Percentiles rank a stretch among this genome's conserved stretches.
Conservation (phyloP, 2,113 vertebrate species). For the Hipposideros armiger region DNA sequence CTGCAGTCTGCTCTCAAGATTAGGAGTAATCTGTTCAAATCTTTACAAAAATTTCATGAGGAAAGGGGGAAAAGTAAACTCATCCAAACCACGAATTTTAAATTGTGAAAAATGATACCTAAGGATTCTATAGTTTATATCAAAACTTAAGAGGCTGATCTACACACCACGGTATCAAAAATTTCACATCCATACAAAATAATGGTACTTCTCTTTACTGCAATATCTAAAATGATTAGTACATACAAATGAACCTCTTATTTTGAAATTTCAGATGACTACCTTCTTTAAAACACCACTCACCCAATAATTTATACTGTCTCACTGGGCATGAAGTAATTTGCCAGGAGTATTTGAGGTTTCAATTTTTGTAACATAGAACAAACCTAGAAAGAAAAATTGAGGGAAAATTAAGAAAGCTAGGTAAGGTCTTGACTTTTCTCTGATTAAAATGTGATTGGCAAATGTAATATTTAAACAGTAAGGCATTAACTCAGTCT, state of each 20-base stretch:
- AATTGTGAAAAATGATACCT: conserved; percentile 63
- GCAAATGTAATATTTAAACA: conserved; percentile 23
- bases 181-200: not conserved
- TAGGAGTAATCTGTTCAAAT: conserved; percentile 71
- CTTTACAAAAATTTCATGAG: conserved; percentile 70
- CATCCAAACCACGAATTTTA: conserved; percentile 42
- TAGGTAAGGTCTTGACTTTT: not conserved
- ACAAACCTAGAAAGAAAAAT: not conserved
- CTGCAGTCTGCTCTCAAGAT: conserved; percentile 82
- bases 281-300: conserved; percentile 38
- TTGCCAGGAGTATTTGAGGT: not conserved
- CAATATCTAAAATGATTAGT: conserved; percentile 13
- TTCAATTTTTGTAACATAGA: not conserved
- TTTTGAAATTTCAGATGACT: conserved; percentile 42
- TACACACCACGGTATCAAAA: not conserved
- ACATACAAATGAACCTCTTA: not conserved
- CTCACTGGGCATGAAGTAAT: not conserved
- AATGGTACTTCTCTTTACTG: not conserved
- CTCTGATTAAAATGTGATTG: conserved; percentile 42
- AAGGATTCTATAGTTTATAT: conserved; percentile 24
- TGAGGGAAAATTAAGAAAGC: not conserved
- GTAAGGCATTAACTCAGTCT: not conserved
- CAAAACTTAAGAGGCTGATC: conserved; percentile 23
- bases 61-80: not conserved
- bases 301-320: conserved; percentile 6